Percentiles rank a stretch among this genome's conserved stretches.
Conservation (phyloP, 2,797 vertebrate genomes). For the Dallia pectoralis region DNA sequence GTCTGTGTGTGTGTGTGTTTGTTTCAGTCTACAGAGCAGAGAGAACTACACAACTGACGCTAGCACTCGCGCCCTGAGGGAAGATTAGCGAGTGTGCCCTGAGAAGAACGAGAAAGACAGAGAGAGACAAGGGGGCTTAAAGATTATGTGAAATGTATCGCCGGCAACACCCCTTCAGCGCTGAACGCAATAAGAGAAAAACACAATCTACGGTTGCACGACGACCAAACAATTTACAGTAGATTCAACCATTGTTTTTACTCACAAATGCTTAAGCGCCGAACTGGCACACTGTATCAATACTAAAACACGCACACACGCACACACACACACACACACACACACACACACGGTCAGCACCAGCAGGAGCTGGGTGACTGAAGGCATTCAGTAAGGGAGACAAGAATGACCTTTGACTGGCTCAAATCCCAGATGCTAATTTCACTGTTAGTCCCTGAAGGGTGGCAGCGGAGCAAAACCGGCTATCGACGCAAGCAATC, state of each 20-base stretch:
- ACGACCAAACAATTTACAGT: not conserved
- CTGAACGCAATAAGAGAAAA: not conserved
- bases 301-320: not conserved
- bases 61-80: constrained; percentile 58
- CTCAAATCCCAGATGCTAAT: constrained; percentile 75
- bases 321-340: constrained; percentile 1
- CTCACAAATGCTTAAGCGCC: constrained; percentile 18
- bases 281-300: not conserved
- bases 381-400: constrained; percentile 45
- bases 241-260: not conserved
- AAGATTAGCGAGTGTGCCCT: constrained; percentile 57
- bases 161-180: constrained; percentile 28
- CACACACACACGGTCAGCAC: constrained; percentile 4
- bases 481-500: constrained; percentile 72
- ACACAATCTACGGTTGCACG: not conserved
- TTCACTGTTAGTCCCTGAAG: constrained; percentile 69
- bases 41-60: constrained; percentile 57
- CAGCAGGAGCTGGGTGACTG: constrained; percentile 35
- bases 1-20: constrained; percentile 55
- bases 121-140: constrained; percentile 42
- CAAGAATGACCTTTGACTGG: constrained; percentile 65
- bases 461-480: constrained; percentile 66
- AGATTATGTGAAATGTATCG: constrained; percentile 43
- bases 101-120: constrained; percentile 50
- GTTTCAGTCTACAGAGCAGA: constrained; percentile 33